These are phyloP conservation scores for Ctena decussata DNA, from an alignment of 2,888 invertebrate genomes.

Conservation along the genomic window DNA sequence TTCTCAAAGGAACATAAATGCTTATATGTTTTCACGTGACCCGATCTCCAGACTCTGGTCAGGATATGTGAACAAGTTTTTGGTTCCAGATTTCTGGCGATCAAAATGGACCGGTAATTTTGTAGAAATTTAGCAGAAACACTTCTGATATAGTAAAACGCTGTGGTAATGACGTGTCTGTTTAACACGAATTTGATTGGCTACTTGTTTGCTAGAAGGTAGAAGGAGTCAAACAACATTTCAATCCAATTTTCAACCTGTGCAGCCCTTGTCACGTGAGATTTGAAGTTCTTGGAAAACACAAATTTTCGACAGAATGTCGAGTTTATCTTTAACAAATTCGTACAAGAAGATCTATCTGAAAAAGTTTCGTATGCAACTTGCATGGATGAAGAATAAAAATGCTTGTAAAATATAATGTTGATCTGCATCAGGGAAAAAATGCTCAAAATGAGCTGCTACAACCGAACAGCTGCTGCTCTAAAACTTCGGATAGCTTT, in stretches of 20 bases:
- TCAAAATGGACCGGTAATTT: slow-evolving; percentile 25
- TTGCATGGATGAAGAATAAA: slow-evolving; percentile 41
- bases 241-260: slow-evolving; percentile 48
- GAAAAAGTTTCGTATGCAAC: neutral
- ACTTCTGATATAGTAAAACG: neutral
- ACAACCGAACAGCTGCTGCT: slow-evolving; percentile 38
- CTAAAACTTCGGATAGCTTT: slow-evolving; percentile 57
- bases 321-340: slow-evolving; percentile 46
- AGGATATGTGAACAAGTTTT: slow-evolving; percentile 69
- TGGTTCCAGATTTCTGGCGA: slow-evolving; percentile 69
- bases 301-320: slow-evolving; percentile 51
- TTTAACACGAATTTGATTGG: slow-evolving; percentile 53
- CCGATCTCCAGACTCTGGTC: slow-evolving; percentile 71
- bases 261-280: slow-evolving; percentile 67
- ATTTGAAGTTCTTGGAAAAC: slow-evolving; percentile 66
- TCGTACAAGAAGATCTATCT: slow-evolving; percentile 27
- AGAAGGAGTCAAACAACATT: slow-evolving; percentile 62
- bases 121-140: slow-evolving; percentile 11
- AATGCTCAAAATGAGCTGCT: slow-evolving; percentile 36
- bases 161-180: slow-evolving; percentile 57
- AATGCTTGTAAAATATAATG: slow-evolving; percentile 53
- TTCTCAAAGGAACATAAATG: slow-evolving; percentile 1
- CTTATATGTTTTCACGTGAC: slow-evolving; percentile 69
- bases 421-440: slow-evolving; percentile 50
- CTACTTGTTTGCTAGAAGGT: neutral